Conservation (phyloP, 2,797 vertebrate species). For the Esox lucius region DNA sequence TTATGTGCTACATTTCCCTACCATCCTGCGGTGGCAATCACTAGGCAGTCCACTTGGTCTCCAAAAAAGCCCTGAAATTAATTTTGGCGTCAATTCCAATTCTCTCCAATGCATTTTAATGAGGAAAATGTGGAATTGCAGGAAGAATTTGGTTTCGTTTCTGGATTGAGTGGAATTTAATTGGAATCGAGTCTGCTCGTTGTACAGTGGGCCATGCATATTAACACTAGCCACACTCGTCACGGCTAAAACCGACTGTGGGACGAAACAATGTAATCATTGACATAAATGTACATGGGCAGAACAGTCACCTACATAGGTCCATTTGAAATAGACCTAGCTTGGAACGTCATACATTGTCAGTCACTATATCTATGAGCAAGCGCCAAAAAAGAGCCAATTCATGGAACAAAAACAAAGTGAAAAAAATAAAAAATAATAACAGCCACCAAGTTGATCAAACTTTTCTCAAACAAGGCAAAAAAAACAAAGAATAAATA, state of each 20-base stretch:
- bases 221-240: constrained; percentile 47
- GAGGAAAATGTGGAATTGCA: too few species aligned
- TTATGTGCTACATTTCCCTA: constrained; percentile 44
- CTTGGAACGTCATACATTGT: constrained; percentile 70
- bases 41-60: constrained; percentile 12
- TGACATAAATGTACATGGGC: constrained; percentile 48
- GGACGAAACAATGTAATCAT: constrained; percentile 50
- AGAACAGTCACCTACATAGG: constrained; percentile 47
- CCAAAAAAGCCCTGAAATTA: constrained; percentile 49
- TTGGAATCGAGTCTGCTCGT: too few species aligned
- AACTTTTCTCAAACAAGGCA: constrained; percentile 57
- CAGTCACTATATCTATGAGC: constrained; percentile 58
- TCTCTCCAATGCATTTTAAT: too few species aligned
- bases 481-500: constrained; percentile 67
- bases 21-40: constrained; percentile 61
- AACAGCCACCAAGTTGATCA: constrained; percentile 65
- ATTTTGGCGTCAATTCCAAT: constrained; percentile 9
- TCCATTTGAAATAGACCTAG: constrained; percentile 51
- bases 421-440: constrained; percentile 65
- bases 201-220: constrained; percentile 55
- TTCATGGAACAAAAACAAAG: constrained; percentile 48
- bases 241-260: constrained; percentile 44
- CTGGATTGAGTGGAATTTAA: too few species aligned
- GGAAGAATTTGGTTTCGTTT: too few species aligned
- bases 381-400: constrained; percentile 53